Percentiles rank a stretch among this genome's conserved stretches.
These are phyloP conservation scores for Connochaetes taurinus DNA, from an alignment of 2,113 vertebrate species.

Conservation along the genomic window DNA sequence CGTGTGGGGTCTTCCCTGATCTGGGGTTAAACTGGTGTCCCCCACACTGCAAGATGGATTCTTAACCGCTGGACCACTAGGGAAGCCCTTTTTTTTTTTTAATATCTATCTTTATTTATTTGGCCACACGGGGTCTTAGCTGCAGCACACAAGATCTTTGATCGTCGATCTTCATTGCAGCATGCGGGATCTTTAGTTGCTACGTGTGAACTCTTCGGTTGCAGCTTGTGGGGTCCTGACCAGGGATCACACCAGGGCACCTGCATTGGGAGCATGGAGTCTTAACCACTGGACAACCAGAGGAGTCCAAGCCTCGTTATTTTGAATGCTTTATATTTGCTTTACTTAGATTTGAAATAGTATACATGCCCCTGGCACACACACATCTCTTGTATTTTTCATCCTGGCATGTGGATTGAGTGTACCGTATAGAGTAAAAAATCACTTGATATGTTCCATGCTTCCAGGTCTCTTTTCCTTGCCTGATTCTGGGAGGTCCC, in stretches of 20 bases:
- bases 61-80: background rate
- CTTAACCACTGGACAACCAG: background rate
- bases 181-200: background rate
- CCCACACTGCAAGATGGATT: background rate
- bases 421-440: background rate
- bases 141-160: background rate
- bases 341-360: background rate
- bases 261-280: background rate
- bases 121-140: background rate
- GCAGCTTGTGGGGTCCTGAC: background rate
- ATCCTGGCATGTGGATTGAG: background rate
- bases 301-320: background rate
- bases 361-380: background rate
- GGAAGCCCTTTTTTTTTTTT: background rate
- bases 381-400: background rate
- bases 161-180: fast-evolving
- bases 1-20: background rate
- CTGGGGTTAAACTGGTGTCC: background rate
- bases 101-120: background rate
- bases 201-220: background rate
- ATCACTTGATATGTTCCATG: background rate
- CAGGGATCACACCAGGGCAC: background rate
- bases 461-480: background rate
- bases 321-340: background rate
- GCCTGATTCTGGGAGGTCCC: background rate